Conservation (phyloP, 2,797 vertebrate species). For the Octomys mimax region DNA sequence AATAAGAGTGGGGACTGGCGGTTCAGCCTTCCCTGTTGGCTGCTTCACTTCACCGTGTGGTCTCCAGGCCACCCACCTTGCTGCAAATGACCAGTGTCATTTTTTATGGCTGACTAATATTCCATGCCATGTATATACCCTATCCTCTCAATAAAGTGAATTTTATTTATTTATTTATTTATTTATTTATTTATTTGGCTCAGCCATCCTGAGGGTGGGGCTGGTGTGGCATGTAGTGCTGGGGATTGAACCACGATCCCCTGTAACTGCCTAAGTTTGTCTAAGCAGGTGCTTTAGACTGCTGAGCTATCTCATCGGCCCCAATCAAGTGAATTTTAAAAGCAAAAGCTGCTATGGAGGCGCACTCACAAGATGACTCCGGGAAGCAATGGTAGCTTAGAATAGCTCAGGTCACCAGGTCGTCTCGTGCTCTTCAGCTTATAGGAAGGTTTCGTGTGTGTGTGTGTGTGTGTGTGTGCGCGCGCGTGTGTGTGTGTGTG, state of each 20-base stretch:
- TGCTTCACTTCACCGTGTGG: background rate
- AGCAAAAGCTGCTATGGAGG: background rate
- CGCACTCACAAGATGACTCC: background rate
- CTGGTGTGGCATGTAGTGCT: no score
- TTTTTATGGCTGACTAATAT: background rate
- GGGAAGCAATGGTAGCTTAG: background rate
- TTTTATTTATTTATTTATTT: background rate
- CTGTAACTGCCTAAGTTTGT: no score
- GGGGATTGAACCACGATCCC: no score
- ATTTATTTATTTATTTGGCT: background rate
- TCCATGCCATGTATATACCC: no score
- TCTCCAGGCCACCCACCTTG: background rate
- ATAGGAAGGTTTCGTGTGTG: background rate
- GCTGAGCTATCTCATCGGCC: no score
- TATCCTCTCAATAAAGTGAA: background rate
- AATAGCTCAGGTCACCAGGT: background rate
- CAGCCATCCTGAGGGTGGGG: no score
- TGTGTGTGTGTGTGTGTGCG: background rate
- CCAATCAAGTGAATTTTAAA: background rate
- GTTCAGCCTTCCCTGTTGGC: no score
- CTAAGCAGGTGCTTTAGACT: no score
- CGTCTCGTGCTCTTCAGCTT: background rate
- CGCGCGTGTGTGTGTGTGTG: background rate
- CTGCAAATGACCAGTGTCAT: background rate
- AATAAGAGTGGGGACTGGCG: no score